Conservation (phyloP, 2,888 invertebrate species). For the Pegoplata infirma region DNA sequence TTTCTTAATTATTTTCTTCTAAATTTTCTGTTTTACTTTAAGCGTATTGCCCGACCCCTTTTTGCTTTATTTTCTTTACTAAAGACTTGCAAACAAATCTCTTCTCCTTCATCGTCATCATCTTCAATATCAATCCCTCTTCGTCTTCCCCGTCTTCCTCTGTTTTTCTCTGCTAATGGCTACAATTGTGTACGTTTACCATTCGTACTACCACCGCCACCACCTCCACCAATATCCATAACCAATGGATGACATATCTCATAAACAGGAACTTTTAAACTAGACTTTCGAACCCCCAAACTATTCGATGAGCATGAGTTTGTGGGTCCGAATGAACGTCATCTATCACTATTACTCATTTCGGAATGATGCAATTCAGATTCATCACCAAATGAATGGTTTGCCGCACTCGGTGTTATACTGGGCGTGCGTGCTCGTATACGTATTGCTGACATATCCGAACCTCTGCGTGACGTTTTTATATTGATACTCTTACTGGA, state of each 20-base stretch:
- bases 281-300: slow-evolving; percentile 76
- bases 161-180: slow-evolving; percentile 68
- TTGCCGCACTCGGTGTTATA: slow-evolving; percentile 79
- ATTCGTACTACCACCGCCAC: slow-evolving; percentile 36
- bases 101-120: slow-evolving; percentile 43
- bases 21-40: no score
- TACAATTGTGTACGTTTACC: slow-evolving; percentile 70
- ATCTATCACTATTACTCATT: slow-evolving; percentile 79
- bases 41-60: slow-evolving; percentile 64
- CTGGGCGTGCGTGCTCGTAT: slow-evolving; percentile 80
- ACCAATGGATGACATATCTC: slow-evolving; percentile 78
- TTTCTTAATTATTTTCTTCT: not conserved
- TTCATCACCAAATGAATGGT: slow-evolving; percentile 80
- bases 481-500: slow-evolving; percentile 78
- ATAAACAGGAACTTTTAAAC: slow-evolving; percentile 76
- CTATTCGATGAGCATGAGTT: slow-evolving; percentile 75
- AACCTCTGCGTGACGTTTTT: slow-evolving; percentile 79
- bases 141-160: slow-evolving; percentile 63
- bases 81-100: slow-evolving; percentile 42
- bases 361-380: slow-evolving; percentile 79
- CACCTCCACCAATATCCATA: slow-evolving; percentile 70
- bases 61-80: slow-evolving; percentile 34
- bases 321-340: slow-evolving; percentile 79
- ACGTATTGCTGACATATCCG: slow-evolving; percentile 80
- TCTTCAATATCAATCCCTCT: no score